Evolutionary conservation across 2,888 invertebrate species (phyloP).

Genomic region (Tricholauxania praeusta): DNA sequence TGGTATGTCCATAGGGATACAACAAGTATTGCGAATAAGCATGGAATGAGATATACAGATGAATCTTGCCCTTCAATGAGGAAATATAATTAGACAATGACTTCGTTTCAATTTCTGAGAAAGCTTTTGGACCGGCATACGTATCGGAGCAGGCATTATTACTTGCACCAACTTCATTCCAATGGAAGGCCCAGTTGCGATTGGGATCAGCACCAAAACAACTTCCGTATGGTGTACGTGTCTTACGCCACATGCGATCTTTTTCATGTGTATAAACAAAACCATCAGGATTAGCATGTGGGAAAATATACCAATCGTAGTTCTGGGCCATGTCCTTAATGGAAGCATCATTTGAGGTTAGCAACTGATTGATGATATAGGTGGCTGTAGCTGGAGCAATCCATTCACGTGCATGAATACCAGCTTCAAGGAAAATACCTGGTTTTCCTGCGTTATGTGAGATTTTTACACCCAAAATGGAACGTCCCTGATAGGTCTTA

Average conservation of each 20-base stretch:
- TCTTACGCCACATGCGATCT: constrained; percentile 77
- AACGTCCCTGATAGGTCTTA: constrained; percentile 72
- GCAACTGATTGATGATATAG: constrained; percentile 73
- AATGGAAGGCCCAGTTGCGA: constrained; percentile 80
- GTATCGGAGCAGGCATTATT: constrained; percentile 72
- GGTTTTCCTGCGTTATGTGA: constrained; percentile 65
- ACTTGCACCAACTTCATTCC: constrained; percentile 74
- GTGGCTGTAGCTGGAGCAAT: constrained; percentile 75
- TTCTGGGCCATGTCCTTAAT: constrained; percentile 69
- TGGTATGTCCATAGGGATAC: constrained; percentile 75
- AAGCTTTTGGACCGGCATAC: constrained; percentile 76
- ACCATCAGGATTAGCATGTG: constrained; percentile 84
- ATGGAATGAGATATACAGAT: constrained; percentile 79
- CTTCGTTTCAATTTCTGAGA: constrained; percentile 78
- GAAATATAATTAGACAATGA: constrained; percentile 71
- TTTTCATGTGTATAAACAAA: constrained; percentile 73
- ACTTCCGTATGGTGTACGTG: constrained; percentile 69
- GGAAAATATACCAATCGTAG: constrained; percentile 82
- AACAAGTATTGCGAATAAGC: constrained; percentile 79
- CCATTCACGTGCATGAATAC: constrained; percentile 84
- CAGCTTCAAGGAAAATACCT: constrained; percentile 73
- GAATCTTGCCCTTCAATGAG: constrained; percentile 69
- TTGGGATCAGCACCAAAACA: constrained; percentile 81
- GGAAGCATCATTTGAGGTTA: constrained; percentile 70
- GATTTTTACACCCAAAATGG: constrained; percentile 73